Evolutionary conservation across 2,113 vertebrate species (phyloP).

Genomic region (Podiceps cristatus): DNA sequence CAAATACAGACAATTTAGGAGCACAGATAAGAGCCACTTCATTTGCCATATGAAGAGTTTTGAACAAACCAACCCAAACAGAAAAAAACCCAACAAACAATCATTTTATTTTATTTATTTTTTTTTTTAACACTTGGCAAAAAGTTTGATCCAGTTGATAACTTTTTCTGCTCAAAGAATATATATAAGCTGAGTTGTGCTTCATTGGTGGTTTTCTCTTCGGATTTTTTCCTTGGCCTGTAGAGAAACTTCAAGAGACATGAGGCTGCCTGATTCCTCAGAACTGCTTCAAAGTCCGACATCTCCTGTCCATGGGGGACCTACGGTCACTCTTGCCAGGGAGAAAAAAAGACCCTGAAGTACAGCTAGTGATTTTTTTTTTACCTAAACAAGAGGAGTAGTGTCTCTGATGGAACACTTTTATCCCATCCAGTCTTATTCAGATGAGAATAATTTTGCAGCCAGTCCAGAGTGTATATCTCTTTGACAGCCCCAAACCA

Average conservation of each 20-base stretch:
- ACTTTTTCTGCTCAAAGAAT: neutral
- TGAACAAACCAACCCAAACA: neutral
- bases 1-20: neutral
- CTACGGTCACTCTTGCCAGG: neutral
- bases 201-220: neutral
- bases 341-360: neutral
- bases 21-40: neutral
- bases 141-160: neutral
- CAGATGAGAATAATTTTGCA: neutral
- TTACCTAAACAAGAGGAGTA: too few relatives aligned
- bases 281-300: neutral
- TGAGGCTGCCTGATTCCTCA: neutral
- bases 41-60: neutral
- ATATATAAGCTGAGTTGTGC: neutral
- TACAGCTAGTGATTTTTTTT: too few relatives aligned
- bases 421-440: neutral
- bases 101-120: fast-evolving
- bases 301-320: neutral
- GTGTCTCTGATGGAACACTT: too few relatives aligned
- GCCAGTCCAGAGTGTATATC: neutral
- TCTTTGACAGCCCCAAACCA: neutral
- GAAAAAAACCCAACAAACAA: neutral
- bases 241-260: neutral
- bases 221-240: neutral
- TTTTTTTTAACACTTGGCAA: neutral